Evolutionary conservation across 2,888 invertebrate species (phyloP).

Genomic region (Meghimatium bilineatum): DNA sequence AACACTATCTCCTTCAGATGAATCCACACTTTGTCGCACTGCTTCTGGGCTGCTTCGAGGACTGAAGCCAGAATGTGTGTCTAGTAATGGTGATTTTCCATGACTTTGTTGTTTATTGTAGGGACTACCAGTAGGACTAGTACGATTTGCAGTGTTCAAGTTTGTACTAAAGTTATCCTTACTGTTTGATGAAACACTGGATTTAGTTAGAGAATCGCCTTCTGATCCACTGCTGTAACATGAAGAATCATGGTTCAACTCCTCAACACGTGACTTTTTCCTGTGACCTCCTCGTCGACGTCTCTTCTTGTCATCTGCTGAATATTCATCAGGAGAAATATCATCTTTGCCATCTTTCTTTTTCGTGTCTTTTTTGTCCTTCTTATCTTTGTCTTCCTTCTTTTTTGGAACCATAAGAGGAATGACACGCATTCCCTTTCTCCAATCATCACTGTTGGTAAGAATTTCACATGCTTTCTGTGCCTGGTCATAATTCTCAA

Average conservation of each 20-base stretch:
- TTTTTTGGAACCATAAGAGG: slow-evolving; percentile 70
- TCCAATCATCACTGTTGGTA: slow-evolving; percentile 74
- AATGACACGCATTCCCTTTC: slow-evolving; percentile 75
- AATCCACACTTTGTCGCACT: slow-evolving; percentile 61
- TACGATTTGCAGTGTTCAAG: slow-evolving; percentile 57
- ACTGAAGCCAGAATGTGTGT: slow-evolving; percentile 64
- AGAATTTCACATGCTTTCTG: slow-evolving; percentile 84
- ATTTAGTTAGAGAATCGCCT: slow-evolving; percentile 58
- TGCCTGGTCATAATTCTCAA: slow-evolving; percentile 90
- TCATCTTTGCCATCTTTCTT: slow-evolving; percentile 56
- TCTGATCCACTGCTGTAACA: slow-evolving; percentile 75
- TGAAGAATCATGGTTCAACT: slow-evolving; percentile 65
- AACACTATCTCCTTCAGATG: slow-evolving; percentile 79
- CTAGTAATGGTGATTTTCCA: slow-evolving; percentile 69
- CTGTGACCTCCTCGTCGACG: slow-evolving; percentile 62
- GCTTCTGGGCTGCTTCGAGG: slow-evolving; percentile 72
- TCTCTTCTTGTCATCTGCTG: slow-evolving; percentile 65
- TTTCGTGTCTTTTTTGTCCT: slow-evolving; percentile 57
- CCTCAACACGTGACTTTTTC: slow-evolving; percentile 67
- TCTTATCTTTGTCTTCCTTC: slow-evolving; percentile 62
- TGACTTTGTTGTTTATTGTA: slow-evolving; percentile 60
- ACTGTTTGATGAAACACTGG: slow-evolving; percentile 24
- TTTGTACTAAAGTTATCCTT: slow-evolving; percentile 59
- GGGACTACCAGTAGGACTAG: slow-evolving; percentile 70
- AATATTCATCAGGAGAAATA: slow-evolving; percentile 60